Percentiles rank a stretch among this genome's conserved stretches.
These are phyloP conservation scores for Serripes groenlandicus DNA, from an alignment of 2,888 invertebrate species.

Conservation along the genomic window DNA sequence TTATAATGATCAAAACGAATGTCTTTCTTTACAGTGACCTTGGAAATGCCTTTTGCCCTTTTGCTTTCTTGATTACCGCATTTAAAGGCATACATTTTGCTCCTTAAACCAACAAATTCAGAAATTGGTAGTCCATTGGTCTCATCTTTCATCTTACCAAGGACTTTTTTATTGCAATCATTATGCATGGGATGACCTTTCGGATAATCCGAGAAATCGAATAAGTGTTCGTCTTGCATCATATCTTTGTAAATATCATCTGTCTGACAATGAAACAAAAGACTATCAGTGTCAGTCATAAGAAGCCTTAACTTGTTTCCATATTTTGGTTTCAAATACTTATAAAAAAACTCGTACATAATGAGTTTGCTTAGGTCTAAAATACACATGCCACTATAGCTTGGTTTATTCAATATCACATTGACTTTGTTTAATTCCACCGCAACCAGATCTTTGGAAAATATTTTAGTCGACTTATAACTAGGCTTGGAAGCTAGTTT, in stretches of 20 bases:
- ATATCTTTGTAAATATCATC: constrained; percentile 27
- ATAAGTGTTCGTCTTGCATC: neutral
- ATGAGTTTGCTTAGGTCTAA: constrained; percentile 85
- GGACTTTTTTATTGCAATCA: constrained; percentile 21
- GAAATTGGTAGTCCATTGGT: constrained; percentile 15
- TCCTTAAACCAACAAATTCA: constrained; percentile 10
- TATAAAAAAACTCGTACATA: constrained; percentile 84
- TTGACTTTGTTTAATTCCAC: constrained; percentile 30
- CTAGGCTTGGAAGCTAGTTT: constrained; percentile 45
- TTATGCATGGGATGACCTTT: constrained; percentile 13
- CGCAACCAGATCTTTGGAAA: constrained; percentile 44
- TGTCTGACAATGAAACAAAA: constrained; percentile 28
- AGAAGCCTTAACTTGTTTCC: constrained; percentile 13
- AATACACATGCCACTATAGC: constrained; percentile 46
- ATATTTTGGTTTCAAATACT: constrained; percentile 77
- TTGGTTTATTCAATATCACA: constrained; percentile 39
- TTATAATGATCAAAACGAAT: constrained; percentile 14
- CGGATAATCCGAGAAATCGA: too few relatives aligned
- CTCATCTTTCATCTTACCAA: too few relatives aligned
- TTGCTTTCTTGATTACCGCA: constrained; percentile 4
- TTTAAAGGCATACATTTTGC: constrained; percentile 24
- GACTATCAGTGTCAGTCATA: constrained; percentile 7
- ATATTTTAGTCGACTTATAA: too few relatives aligned
- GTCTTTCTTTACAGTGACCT: constrained; percentile 32
- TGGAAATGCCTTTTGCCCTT: constrained; percentile 3